phyloP scores from a whole-genome alignment of 2,113 vertebrate genomes.

The Pholis gunnellus region DNA sequence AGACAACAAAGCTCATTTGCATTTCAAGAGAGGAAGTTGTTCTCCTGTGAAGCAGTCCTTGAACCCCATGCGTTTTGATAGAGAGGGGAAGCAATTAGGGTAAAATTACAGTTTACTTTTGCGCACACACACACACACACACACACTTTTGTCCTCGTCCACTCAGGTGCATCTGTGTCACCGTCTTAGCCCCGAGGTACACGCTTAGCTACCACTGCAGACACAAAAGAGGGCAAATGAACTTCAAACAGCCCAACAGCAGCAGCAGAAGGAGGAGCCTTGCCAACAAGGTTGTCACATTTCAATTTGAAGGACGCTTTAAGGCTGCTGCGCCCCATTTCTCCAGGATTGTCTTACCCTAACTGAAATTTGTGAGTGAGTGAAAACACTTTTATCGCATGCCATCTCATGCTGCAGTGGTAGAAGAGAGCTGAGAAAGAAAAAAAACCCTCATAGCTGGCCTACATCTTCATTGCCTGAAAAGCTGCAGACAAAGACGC shows the following conservation, averaged over 20 bases:
- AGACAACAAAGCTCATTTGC: slow-evolving; percentile 11
- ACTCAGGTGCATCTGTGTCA: slow-evolving; percentile 26
- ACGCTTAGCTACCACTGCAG: neutral
- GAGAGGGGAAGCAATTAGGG: neutral
- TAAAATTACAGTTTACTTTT: slow-evolving; percentile 19
- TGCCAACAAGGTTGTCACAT: slow-evolving; percentile 26
- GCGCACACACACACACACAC: neutral
- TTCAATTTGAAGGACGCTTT: slow-evolving; percentile 31
- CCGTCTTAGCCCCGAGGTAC: slow-evolving; percentile 33
- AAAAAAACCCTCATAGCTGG: slow-evolving; percentile 13
- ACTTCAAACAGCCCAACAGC: slow-evolving; percentile 50
- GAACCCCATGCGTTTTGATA: slow-evolving; percentile 13
- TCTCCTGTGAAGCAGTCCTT: neutral
- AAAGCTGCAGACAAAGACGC: slow-evolving; percentile 8
- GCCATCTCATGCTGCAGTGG: neutral
- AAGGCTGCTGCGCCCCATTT: slow-evolving; percentile 3
- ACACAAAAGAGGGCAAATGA: slow-evolving; percentile 17
- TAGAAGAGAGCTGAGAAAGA: neutral
- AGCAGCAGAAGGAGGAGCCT: neutral
- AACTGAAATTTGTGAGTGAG: neutral
- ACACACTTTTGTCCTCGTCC: slow-evolving; percentile 5
- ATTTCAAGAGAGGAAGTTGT: neutral
- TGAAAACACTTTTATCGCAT: neutral
- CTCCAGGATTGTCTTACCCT: neutral
- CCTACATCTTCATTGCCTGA: slow-evolving; percentile 22